Evolutionary conservation across 1,140 invertebrate genomes (phyloP).

Genomic region (Zaprionus camerounensis): DNA sequence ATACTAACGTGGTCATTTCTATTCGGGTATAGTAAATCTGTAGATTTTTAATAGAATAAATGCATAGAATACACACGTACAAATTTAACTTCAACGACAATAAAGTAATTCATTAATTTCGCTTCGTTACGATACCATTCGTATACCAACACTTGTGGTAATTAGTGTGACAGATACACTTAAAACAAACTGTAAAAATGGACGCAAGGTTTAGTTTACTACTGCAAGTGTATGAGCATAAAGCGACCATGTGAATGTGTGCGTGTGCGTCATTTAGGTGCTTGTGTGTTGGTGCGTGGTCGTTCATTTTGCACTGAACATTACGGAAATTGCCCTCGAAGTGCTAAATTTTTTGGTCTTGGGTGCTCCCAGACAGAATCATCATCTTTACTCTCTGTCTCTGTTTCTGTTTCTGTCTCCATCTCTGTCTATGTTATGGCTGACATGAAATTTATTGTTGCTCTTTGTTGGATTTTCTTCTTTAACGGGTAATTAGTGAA

Average conservation of each 20-base stretch:
- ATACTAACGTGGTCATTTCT: conserved; percentile 69
- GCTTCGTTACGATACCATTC: conserved; percentile 34
- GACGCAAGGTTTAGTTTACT: conserved; percentile 59
- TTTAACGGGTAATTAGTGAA: conserved; percentile 73
- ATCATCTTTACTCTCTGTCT: neutral
- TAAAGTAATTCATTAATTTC: conserved; percentile 74
- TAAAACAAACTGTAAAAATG: conserved; percentile 67
- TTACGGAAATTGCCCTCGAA: conserved; percentile 27
- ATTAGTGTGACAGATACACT: conserved; percentile 63
- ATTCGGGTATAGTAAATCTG: conserved; percentile 50
- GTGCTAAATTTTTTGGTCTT: conserved; percentile 51
- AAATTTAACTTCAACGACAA: conserved; percentile 38
- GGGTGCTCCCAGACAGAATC: conserved; percentile 26
- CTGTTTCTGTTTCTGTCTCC: neutral
- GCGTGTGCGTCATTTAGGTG: conserved; percentile 29
- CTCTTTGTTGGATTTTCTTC: conserved; percentile 45
- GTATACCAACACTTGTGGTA: conserved; percentile 58
- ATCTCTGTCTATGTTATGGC: conserved; percentile 26
- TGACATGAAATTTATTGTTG: conserved; percentile 65
- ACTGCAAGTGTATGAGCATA: conserved; percentile 10
- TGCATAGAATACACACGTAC: conserved; percentile 64
- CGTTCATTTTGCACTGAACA: conserved; percentile 53
- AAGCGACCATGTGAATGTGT: conserved; percentile 11
- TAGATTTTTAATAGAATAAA: conserved; percentile 74
- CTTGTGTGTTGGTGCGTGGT: conserved; percentile 30